Evolutionary conservation across 2,797 vertebrate species (phyloP).

Genomic region (Tokudaia tokunoshimensis): DNA sequence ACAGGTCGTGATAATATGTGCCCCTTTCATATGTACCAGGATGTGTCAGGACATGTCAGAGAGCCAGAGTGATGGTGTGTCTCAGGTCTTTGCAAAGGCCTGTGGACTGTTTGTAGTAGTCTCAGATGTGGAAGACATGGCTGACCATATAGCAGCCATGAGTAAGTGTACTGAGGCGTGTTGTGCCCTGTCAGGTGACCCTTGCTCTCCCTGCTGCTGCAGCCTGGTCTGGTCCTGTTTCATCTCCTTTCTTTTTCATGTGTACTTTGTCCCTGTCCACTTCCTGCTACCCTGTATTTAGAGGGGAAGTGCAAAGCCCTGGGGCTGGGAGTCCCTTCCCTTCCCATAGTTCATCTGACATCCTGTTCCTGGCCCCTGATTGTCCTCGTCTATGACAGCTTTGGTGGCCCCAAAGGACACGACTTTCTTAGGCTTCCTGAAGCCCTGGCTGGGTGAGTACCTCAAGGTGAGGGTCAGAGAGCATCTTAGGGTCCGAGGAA

Average conservation of each 20-base stretch:
- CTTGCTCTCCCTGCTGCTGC: background rate
- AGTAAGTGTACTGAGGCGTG: rapidly evolving
- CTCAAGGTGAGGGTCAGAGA: background rate
- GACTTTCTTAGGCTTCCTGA: constrained; percentile 91
- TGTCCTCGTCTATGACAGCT: constrained; percentile 84
- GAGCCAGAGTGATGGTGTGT: background rate
- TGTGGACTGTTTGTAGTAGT: background rate
- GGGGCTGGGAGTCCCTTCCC: background rate
- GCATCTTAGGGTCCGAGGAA: background rate
- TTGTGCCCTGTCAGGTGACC: background rate
- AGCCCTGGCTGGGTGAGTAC: constrained; percentile 93
- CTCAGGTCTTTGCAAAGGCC: background rate
- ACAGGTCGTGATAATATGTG: background rate
- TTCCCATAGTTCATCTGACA: too few relatives aligned
- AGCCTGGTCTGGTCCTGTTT: background rate
- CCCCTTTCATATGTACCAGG: background rate
- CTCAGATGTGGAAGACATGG: background rate
- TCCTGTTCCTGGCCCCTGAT: background rate
- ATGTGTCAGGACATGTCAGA: background rate
- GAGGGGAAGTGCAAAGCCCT: background rate
- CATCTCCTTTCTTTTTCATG: rapidly evolving
- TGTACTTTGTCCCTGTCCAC: background rate
- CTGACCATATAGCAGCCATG: background rate
- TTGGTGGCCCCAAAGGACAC: constrained; percentile 91
- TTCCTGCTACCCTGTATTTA: background rate